A percentile compares a stretch with the other conserved stretches of the same genome.
Evolutionary conservation across 2,797 vertebrate genomes (phyloP).

Genomic region (Enteromius argenteus): DNA sequence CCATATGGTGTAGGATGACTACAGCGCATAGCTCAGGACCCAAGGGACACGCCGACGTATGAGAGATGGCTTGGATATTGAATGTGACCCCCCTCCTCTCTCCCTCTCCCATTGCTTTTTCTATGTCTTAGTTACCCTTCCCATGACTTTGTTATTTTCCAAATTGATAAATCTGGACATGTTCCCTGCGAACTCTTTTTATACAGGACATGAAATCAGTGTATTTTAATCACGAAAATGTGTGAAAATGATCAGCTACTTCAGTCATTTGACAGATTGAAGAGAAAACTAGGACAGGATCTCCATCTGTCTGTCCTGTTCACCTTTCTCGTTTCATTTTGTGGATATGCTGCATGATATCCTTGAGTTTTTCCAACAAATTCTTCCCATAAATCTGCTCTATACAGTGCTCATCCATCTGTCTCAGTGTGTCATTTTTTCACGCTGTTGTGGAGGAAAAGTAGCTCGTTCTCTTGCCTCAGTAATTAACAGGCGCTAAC

Average conservation of each 20-base stretch:
- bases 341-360: constrained; percentile 13
- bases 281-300: neutral
- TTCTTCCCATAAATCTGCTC: neutral
- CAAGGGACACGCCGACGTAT: constrained; percentile 54
- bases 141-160: constrained; percentile 36
- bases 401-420: constrained; percentile 13
- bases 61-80: constrained; percentile 61
- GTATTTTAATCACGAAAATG: neutral
- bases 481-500: constrained; percentile 47
- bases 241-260: neutral
- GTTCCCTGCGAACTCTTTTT: neutral
- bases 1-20: constrained; percentile 64
- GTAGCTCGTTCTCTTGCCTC: constrained; percentile 39
- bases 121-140: neutral
- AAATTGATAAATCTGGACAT: constrained; percentile 14
- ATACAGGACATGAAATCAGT: neutral
- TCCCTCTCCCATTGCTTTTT: constrained; percentile 8
- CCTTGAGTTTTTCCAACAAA: neutral
- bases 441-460: constrained; percentile 5
- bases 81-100: constrained; percentile 49
- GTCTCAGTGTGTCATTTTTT: neutral
- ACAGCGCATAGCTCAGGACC: constrained; percentile 58
- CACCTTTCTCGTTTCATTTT: constrained; percentile 17
- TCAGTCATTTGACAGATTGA: constrained; percentile 10
- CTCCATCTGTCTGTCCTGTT: constrained; percentile 28